Conservation (phyloP, 92 coral and sea anemone genomes). For the Epizoanthus ramosus region DNA sequence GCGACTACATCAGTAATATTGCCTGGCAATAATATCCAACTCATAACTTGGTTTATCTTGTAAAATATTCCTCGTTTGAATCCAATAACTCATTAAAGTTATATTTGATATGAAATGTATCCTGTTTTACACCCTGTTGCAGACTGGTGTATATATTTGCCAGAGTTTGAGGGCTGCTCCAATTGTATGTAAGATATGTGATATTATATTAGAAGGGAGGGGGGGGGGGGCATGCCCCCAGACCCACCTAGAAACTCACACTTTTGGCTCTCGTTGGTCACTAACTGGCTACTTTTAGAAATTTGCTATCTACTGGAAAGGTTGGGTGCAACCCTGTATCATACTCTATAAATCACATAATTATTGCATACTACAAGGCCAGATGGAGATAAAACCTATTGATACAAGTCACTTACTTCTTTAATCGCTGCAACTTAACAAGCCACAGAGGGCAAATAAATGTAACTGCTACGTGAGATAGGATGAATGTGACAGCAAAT, state of each 20-base stretch:
- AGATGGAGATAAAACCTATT: too few relatives aligned
- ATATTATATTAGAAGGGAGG: too few relatives aligned
- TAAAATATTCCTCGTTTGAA: constrained; percentile 15
- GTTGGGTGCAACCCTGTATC: too few relatives aligned
- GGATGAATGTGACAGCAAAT: constrained; percentile 68
- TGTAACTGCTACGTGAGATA: constrained; percentile 82
- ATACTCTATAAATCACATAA: too few relatives aligned
- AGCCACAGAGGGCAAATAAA: constrained; percentile 91
- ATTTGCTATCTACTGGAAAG: too few relatives aligned
- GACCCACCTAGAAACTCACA: too few relatives aligned
- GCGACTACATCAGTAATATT: too few relatives aligned
- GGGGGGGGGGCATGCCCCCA: too few relatives aligned
- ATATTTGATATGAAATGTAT: neutral
- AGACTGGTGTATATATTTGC: neutral
- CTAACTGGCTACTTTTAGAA: too few relatives aligned
- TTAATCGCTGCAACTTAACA: constrained; percentile 76
- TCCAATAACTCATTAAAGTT: neutral
- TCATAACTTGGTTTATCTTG: neutral
- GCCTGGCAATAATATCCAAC: too few relatives aligned
- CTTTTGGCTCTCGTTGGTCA: too few relatives aligned
- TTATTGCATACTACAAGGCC: too few relatives aligned
- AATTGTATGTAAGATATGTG: constrained; percentile 17
- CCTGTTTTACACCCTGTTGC: neutral
- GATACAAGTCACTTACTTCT: constrained; percentile 70
- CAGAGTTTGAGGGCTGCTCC: neutral